Evolutionary conservation across 37 sponge, comb jelly and placozoan genomes (phyloP).

Genomic region (Oopsacas minuta): DNA sequence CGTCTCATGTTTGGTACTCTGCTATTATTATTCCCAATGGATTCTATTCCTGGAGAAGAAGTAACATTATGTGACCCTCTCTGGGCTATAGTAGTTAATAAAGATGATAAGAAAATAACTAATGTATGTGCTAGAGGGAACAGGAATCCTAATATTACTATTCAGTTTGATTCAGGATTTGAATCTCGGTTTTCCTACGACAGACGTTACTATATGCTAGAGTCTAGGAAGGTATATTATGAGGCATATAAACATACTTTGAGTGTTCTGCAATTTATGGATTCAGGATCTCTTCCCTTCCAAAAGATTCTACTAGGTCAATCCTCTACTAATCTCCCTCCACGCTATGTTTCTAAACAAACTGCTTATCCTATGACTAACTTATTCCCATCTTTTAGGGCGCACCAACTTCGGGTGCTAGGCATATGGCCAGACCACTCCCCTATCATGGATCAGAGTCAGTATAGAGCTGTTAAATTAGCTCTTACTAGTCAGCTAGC

Average conservation of each 20-base stretch:
- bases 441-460: slow-evolving; percentile 26
- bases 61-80: slow-evolving; percentile 14
- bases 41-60: background rate
- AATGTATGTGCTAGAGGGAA: background rate
- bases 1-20: slow-evolving; percentile 67
- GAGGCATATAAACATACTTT: slow-evolving; percentile 73
- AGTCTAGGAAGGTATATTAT: slow-evolving; percentile 64
- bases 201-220: slow-evolving; percentile 41
- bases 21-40: slow-evolving; percentile 28
- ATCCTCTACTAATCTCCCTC: background rate
- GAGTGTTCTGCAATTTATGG: slow-evolving; percentile 33
- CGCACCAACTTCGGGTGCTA: background rate
- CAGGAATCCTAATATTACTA: background rate
- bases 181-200: background rate
- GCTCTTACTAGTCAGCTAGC: slow-evolving; percentile 37
- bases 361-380: background rate
- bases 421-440: background rate
- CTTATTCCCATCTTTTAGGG: background rate
- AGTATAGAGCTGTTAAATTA: slow-evolving; percentile 25
- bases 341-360: background rate
- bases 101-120: slow-evolving; percentile 34
- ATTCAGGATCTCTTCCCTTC: background rate
- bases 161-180: background rate
- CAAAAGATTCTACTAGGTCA: background rate
- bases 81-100: slow-evolving; percentile 55